These are phyloP conservation scores for Lacerta bilineata DNA, from an alignment of 2,797 vertebrate species.

Conservation along the genomic window DNA sequence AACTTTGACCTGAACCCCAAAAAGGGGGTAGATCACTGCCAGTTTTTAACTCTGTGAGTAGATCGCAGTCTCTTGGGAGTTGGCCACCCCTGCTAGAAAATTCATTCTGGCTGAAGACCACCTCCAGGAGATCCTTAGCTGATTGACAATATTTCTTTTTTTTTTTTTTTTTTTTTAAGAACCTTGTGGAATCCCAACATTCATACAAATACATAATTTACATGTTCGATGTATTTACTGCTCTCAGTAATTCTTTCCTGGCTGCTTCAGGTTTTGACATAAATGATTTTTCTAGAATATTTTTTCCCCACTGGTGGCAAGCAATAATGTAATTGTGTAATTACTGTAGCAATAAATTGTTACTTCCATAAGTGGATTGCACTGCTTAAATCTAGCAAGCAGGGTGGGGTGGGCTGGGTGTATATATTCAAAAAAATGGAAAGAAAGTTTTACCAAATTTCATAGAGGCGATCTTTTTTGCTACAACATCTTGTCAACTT, in stretches of 20 bases:
- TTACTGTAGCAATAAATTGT: slow-evolving; percentile 70
- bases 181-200: slow-evolving; percentile 17
- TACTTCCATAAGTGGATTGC: slow-evolving; percentile 57
- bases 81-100: too few relatives aligned
- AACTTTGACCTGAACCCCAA: too few relatives aligned
- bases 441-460: not conserved
- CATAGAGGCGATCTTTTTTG: not conserved
- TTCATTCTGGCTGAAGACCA: too few relatives aligned
- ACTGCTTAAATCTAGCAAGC: slow-evolving; percentile 42
- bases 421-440: too few relatives aligned
- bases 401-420: too few relatives aligned
- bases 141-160: not conserved
- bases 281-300: slow-evolving; percentile 60
- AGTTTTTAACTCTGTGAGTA: too few relatives aligned
- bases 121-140: not conserved
- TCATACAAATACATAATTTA: slow-evolving; percentile 45
- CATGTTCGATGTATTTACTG: slow-evolving; percentile 59
- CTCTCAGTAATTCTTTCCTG: slow-evolving; percentile 47
- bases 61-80: too few relatives aligned
- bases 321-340: slow-evolving; percentile 68
- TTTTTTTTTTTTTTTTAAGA: not conserved
- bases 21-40: too few relatives aligned
- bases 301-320: slow-evolving; percentile 59
- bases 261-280: slow-evolving; percentile 38
- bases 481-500: not conserved